These are phyloP conservation scores for Parus major DNA, from an alignment of 2,113 vertebrate genomes.

Conservation along the genomic window DNA sequence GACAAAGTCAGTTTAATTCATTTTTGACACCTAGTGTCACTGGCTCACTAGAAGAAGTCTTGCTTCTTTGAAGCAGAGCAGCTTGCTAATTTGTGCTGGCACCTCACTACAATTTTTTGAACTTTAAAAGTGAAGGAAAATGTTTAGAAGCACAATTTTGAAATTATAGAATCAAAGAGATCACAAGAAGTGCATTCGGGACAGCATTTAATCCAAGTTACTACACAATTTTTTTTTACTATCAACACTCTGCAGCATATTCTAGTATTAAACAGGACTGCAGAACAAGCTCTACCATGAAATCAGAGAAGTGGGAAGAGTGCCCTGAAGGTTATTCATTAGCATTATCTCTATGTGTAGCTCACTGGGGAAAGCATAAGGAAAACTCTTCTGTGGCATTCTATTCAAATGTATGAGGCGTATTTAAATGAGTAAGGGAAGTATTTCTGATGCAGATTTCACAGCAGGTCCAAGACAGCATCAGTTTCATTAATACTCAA, in stretches of 20 bases:
- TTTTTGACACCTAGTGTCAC: neutral
- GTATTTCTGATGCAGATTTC: neutral
- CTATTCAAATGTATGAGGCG: conserved; percentile 12
- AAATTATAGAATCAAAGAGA: neutral
- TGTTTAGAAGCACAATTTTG: neutral
- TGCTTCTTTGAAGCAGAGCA: conserved; percentile 22
- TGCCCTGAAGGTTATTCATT: conserved; percentile 10
- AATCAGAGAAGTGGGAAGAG: conserved; percentile 8
- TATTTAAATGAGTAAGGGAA: neutral
- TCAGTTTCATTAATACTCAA: neutral
- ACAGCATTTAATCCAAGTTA: neutral
- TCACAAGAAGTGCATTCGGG: neutral
- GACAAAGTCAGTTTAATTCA: neutral
- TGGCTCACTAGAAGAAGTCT: neutral
- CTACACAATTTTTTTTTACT: neutral
- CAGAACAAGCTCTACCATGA: conserved; percentile 22
- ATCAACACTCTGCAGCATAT: neutral
- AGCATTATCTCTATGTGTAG: conserved; percentile 4
- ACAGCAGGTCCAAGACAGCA: neutral
- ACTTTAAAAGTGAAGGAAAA: neutral
- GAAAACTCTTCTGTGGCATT: neutral
- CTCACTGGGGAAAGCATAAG: neutral
- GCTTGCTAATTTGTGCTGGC: neutral
- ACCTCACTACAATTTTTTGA: neutral
- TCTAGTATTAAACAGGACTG: neutral